Percentiles rank a stretch among this genome's conserved stretches.
These are phyloP conservation scores for Octomys mimax DNA, from an alignment of 2,797 vertebrate species.

Conservation along the genomic window DNA sequence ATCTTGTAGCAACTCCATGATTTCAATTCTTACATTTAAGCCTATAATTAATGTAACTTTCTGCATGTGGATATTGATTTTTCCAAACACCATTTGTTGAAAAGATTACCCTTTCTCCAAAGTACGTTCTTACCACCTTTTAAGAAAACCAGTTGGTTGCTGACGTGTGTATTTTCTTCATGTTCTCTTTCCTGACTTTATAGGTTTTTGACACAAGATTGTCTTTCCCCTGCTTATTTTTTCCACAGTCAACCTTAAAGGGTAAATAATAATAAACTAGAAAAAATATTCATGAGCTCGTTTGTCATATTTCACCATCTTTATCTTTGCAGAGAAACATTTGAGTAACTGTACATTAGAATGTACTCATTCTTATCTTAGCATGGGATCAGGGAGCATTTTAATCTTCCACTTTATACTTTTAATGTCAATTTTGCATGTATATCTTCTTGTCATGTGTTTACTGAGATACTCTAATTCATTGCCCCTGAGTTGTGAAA, in stretches of 20 bases:
- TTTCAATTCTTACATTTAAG: background rate
- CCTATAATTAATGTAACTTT: background rate
- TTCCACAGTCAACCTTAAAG: background rate
- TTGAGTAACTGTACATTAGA: background rate
- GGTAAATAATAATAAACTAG: background rate
- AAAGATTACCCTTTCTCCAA: background rate
- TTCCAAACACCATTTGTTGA: background rate
- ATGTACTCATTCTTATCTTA: background rate
- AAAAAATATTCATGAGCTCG: background rate
- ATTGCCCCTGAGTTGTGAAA: background rate
- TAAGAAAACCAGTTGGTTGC: background rate
- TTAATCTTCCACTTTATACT: background rate
- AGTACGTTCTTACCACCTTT: background rate
- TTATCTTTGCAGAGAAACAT: background rate
- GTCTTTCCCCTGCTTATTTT: background rate
- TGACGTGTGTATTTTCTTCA: background rate
- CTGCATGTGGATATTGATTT: background rate
- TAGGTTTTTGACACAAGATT: background rate
- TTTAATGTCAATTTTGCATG: background rate
- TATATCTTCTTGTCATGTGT: background rate
- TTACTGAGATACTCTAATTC: background rate
- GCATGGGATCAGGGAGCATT: background rate
- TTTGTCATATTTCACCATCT: background rate
- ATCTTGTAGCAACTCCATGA: background rate
- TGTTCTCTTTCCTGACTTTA: background rate